Evolutionary conservation across 2,113 vertebrate species (phyloP), one percentile per base, ranked within the genome.

Genomic region (Mungos mungo): DNA sequence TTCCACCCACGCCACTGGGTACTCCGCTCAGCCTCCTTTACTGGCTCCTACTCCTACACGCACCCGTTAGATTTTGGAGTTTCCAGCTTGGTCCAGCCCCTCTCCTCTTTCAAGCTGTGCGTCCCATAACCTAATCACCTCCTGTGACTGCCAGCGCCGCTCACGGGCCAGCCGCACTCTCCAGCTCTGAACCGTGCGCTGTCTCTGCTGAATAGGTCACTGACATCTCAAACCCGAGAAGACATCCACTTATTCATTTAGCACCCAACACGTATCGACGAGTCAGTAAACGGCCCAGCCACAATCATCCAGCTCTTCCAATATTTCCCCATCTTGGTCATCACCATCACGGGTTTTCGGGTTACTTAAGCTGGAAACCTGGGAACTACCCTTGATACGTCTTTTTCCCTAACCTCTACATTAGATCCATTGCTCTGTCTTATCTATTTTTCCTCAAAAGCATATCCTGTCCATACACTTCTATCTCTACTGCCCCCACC

Each of bases 71-170:
- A 15, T 0, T 63, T 6, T 16, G 79, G 47, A 2, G 14, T 1
- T 63, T 52, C 60, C 7, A 57, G 23, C 41, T 25, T 9, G 33
- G 82, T 12, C 87, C 63, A 6, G 84, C 4, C 11, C 9, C 41
- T 1, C 29, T 21, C 23, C 47, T 57, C 66, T 93, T 57, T 15
- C 25, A 7, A 9, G 13, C 16, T 14, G 0, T 19, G 5, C 13
- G 60, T 27, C 18, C 71, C 11, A 5, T 4, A 5, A 25, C 18
- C 5, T 1, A 3, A 45, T 2, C 3, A 6, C 27, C 38, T 12
- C 13, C 41, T 50, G 0, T 0, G 21, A 45, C 2, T 60, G 38
- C 47, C 52, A 79, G 45, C 50, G 5, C 0, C 0, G 14, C 76
- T 47, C 31, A 8, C 41, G 0, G 27, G 60, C 27, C 3, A 38